Percentiles rank a stretch among this genome's conserved stretches.
These are phyloP conservation scores for Brachyistius frenatus DNA, from an alignment of 2,113 vertebrate species.

Conservation along the genomic window DNA sequence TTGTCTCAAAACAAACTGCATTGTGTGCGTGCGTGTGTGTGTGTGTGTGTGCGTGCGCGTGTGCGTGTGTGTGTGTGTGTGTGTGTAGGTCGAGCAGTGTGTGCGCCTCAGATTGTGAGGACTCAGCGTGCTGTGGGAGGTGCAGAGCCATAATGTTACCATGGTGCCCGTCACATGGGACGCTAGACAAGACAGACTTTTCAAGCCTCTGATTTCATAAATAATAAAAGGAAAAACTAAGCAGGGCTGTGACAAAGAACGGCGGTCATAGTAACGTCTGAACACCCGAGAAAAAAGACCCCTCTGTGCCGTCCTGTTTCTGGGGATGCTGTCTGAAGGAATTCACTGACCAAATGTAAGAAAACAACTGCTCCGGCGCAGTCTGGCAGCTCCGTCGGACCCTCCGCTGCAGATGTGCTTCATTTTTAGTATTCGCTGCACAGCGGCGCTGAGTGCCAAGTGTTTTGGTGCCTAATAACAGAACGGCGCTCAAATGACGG, in stretches of 20 bases:
- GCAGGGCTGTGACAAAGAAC: not conserved
- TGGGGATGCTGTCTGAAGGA: not conserved
- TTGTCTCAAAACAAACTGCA: not conserved
- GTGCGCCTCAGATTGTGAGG: constrained; percentile 9
- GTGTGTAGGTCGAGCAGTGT: not conserved
- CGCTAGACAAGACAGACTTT: not conserved
- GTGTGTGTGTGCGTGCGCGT: too few relatives aligned
- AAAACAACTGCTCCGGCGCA: constrained; percentile 15
- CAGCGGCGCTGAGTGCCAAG: constrained; percentile 22
- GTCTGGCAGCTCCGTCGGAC: constrained; percentile 22
- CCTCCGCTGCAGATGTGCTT: constrained; percentile 35
- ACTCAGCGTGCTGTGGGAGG: not conserved
- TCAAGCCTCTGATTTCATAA: constrained; percentile 7
- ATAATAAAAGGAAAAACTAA: not conserved
- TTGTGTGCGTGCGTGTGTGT: too few relatives aligned
- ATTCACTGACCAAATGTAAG: not conserved
- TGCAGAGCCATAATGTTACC: not conserved
- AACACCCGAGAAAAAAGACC: not conserved
- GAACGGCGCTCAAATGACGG: constrained; percentile 15
- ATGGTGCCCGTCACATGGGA: constrained; percentile 18
- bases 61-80: not conserved
- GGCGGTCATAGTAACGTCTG: not conserved
- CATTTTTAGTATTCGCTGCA: constrained; percentile 32
- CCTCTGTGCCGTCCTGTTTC: not conserved
- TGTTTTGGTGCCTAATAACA: constrained; percentile 24